A percentile compares a stretch with the other conserved stretches of the same genome.
Conservation (phyloP, 2,113 vertebrate genomes). For the Forbesichthys agassizii region DNA sequence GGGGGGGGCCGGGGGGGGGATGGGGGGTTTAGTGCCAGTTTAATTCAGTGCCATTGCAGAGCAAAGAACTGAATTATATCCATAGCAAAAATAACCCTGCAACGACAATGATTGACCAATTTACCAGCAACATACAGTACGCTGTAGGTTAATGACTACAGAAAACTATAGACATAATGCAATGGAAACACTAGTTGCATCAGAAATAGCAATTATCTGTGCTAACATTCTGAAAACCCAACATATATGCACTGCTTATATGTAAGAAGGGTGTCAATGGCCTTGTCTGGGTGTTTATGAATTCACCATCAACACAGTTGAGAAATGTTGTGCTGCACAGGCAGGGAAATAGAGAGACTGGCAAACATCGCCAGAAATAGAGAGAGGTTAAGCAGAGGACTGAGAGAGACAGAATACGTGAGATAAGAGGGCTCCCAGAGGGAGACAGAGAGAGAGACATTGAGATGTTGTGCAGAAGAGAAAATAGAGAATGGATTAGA, state of each 20-base stretch:
- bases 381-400: background rate
- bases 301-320: background rate
- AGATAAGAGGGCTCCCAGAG: conserved; percentile 12
- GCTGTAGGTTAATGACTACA: too few species aligned
- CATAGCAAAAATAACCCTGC: conserved; percentile 38
- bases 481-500: background rate
- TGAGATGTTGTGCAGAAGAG: background rate
- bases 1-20: too few species aligned
- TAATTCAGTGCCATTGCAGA: conserved; percentile 37
- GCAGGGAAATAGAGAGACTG: conserved; percentile 10
- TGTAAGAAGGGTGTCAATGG: too few species aligned
- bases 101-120: conserved; percentile 26
- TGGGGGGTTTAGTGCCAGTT: conserved; percentile 46
- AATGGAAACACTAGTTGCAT: too few species aligned
- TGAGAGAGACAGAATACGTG: background rate
- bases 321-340: background rate
- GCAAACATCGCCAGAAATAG: conserved; percentile 4
- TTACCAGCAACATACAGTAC: too few species aligned
- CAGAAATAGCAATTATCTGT: too few species aligned
- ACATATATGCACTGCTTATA: too few species aligned
- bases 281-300: background rate
- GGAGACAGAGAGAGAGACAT: background rate
- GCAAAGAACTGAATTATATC: conserved; percentile 37
- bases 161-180: too few species aligned
- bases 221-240: too few species aligned